These are phyloP conservation scores for Elegia similella DNA, from an alignment of 2,888 invertebrate species.

Conservation along the genomic window DNA sequence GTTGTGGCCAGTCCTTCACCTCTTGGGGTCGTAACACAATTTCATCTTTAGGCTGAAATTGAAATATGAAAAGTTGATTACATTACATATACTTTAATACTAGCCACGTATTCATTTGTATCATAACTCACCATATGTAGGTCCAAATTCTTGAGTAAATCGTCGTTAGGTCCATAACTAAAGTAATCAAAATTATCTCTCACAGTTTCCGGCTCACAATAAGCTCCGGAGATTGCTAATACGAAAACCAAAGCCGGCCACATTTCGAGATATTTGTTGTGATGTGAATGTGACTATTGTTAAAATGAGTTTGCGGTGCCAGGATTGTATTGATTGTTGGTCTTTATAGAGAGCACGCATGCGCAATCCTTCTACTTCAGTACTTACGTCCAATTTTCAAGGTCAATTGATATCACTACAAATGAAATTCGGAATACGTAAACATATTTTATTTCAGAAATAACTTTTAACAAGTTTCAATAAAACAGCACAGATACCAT, in stretches of 20 bases:
- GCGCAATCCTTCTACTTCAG: conserved; percentile 48
- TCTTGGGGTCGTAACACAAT: conserved; percentile 83
- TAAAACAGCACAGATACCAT: conserved; percentile 43
- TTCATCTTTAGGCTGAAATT: conserved; percentile 69
- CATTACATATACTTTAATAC: neutral
- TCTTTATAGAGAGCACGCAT: conserved; percentile 54
- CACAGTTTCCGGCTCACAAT: conserved; percentile 72
- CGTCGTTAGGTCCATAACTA: conserved; percentile 67
- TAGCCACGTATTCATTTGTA: conserved; percentile 5
- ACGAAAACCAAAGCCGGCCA: conserved; percentile 48
- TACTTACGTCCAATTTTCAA: conserved; percentile 41
- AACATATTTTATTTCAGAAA: conserved; percentile 61
- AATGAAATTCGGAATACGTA: conserved; percentile 48
- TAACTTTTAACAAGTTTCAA: conserved; percentile 51
- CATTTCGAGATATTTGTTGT: conserved; percentile 63
- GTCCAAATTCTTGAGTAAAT: conserved; percentile 64
- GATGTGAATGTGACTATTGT: conserved; percentile 46
- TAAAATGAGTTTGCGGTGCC: conserved; percentile 43
- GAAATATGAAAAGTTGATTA: conserved; percentile 18
- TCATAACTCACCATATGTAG: conserved; percentile 59
- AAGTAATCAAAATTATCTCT: conserved; percentile 73
- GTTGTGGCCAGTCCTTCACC: conserved; percentile 84
- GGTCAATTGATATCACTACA: conserved; percentile 45
- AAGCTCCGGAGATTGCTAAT: conserved; percentile 43
- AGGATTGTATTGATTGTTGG: conserved; percentile 62